Base-by-base conservation (phyloP, 2,888 invertebrate species). In the Drosophila emarginata region DNA sequence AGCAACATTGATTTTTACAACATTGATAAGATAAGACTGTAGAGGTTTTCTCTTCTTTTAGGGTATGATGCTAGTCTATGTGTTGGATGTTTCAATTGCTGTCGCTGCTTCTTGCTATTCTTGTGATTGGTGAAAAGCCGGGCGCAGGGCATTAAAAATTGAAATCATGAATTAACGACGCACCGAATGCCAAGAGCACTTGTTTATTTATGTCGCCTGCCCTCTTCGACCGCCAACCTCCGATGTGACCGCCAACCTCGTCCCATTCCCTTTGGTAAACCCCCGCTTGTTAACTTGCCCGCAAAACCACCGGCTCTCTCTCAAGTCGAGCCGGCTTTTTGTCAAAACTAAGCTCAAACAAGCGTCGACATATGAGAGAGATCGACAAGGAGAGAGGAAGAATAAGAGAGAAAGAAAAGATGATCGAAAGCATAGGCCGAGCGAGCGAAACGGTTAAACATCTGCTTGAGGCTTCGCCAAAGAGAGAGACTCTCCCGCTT, bases 151-250 rank as follows among this genome's bases (percentile, higher is more conserved):
- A 82, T 84, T 87, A 87, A 87, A 84, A 85, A 84, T 87, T 84
- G 83, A 84, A 84, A 84, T 87, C 86, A 84, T 84, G 83, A 84
- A 84, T 84, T 84, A 84, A 84, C 83, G 86, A 84, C 86, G 74
- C 80, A 74, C 67, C 83, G 78, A 87, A 82, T 82, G 83, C 83
- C 87, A 87, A 87, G 83, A 84, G 83, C 83, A 87, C 82, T 87
- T 87, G 87, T 85, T 85, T 82, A 85, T 84, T 87, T 82, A 85
- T 85, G 87, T 80, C 62, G 64, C 61, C 54, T 12, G 39, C 67
- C 52, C 69, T 50, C 26, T 54, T 36, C 40, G 12, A 36, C 23
- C 45, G 32, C 63, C 54, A 50, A 7, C 40, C 12, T 9, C 37
- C 37, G 37, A 36, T 36, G 11, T 36, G 36, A 37, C 4, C 40